Base-by-base conservation (phyloP, 2,797 vertebrate genomes). In the Limnodromus scolopaceus region DNA sequence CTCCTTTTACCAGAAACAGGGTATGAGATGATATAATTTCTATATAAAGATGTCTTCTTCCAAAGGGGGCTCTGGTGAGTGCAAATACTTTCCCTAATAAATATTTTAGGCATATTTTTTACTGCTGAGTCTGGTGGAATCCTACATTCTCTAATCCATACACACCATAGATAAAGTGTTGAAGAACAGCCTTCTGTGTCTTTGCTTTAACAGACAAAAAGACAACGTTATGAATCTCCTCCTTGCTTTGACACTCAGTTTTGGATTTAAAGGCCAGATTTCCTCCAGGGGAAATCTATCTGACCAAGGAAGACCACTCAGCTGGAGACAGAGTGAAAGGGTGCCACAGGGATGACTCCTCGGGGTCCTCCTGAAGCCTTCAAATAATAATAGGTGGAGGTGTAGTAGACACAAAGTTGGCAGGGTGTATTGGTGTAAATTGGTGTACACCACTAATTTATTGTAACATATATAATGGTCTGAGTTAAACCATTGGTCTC, bases 361-460 rank as follows among this genome's bases (percentile, higher is more conserved):
- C 9, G 5, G 7, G 12, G 4, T 38, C 34, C 19, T 72, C 27
- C 63, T 69, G 15, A 3, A 22, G 13, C 15, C 24, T 71, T 38
- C 1, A 1, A 48, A 14, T 27, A 19, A 51, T 43, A 55, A 10
- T 0, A 0, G 2, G 4, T 58, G 64, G 49, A 55, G 7, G 8
- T 3, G 5, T 8, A 15, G 8, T 14, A 48, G 28, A 18, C 23
- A 41, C 0, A 0, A 9, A 2, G 17, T 2, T 74, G 74, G 5
- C n/a, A 38, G 46, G 46, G 46, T 48, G 46, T 48, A 23, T 24
- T 24, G 22, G 46, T 48, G 46, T 48, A 24, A 48, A 48, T 48
- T 48, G 46, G 46, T 46, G 22, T 46, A 46, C 46, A 46, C 46
- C 22, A 23, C 46, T 16, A 65, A 48, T 60, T 61, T 45, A 4